phyloP scores from a whole-genome alignment of 1,140 invertebrate species.

The Vollenhovia emeryi region DNA sequence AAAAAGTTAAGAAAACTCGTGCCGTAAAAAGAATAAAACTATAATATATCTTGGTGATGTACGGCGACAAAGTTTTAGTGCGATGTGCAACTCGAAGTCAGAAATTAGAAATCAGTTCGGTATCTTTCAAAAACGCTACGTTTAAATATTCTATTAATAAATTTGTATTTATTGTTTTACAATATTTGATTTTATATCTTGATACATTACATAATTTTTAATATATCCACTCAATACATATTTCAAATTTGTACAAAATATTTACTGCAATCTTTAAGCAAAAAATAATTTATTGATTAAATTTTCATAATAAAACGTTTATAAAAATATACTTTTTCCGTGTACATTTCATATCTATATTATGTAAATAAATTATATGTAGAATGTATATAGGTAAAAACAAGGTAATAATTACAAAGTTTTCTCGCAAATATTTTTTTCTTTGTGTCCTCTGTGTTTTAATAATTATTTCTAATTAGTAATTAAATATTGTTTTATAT shows the following conservation, averaged over 20 bases:
- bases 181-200: neutral
- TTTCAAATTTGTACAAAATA: neutral
- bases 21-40: neutral
- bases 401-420: neutral
- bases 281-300: too few relatives aligned
- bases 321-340: neutral
- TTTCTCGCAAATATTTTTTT: neutral
- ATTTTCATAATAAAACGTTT: neutral
- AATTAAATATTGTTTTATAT: neutral
- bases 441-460: neutral
- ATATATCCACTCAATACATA: too few relatives aligned
- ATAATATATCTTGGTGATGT: neutral
- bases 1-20: conserved; percentile 1
- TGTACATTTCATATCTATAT: neutral
- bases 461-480: neutral
- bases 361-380: neutral
- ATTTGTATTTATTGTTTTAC: neutral
- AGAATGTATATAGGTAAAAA: neutral
- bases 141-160: neutral
- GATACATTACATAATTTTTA: too few relatives aligned
- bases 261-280: too few relatives aligned
- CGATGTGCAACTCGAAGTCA: neutral
- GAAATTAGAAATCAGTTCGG: neutral
- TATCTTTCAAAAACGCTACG: neutral
- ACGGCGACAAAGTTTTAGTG: neutral